Conservation (phyloP, 2,113 vertebrate genomes). For the Prinia subflava region DNA sequence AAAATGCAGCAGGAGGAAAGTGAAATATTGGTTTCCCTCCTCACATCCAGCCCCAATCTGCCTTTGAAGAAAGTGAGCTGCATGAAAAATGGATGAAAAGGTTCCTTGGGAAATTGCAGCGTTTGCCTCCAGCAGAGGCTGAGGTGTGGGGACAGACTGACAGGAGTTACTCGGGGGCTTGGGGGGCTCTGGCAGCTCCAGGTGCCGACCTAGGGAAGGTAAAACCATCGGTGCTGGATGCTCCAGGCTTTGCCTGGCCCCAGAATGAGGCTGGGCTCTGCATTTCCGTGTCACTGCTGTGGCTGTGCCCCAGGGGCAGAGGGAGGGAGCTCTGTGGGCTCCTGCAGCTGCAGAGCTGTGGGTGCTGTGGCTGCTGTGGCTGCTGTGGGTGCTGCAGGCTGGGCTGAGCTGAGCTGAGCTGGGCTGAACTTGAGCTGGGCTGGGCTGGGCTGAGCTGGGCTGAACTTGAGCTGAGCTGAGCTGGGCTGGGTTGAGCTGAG, state of each 20-base stretch:
- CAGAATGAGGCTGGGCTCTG: accelerated
- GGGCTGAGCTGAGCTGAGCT: no score
- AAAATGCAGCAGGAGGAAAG: background rate
- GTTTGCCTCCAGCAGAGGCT: background rate
- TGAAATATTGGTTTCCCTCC: conserved; percentile 29
- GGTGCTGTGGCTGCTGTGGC: background rate
- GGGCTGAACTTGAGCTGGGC: no score
- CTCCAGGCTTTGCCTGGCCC: background rate
- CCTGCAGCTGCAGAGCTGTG: background rate
- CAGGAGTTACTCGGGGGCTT: background rate
- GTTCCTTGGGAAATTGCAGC: conserved; percentile 1
- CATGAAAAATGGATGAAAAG: conserved; percentile 49
- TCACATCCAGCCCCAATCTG: background rate
- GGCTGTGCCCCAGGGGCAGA: background rate
- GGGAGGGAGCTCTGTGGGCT: background rate
- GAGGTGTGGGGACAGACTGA: background rate
- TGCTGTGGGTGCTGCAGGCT: no score
- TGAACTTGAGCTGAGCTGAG: no score
- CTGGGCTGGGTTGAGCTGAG: no score
- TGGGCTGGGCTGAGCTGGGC: no score
- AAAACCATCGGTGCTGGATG: background rate
- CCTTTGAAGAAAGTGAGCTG: conserved; percentile 14
- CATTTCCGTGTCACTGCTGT: accelerated
- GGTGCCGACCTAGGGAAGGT: background rate
- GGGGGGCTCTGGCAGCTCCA: background rate